Evolutionary conservation across 2,113 vertebrate species (phyloP).

Genomic region (Lathamus discolor): DNA sequence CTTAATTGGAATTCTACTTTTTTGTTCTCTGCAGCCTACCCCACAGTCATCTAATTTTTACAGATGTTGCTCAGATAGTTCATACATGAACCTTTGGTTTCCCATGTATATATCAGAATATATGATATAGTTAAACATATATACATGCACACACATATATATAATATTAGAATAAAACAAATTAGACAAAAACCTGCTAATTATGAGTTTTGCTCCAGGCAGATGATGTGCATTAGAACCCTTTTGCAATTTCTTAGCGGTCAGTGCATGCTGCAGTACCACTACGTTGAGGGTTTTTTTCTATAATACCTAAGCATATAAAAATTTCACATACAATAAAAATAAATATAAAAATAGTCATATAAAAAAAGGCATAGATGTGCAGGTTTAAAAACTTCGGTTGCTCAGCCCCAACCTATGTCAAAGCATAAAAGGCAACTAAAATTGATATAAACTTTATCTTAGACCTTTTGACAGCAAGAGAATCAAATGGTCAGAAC

Average conservation of each 20-base stretch:
- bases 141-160: no score
- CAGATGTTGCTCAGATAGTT: neutral
- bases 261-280: neutral
- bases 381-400: neutral
- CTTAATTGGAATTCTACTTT: neutral
- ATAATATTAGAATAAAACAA: neutral
- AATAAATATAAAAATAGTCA: no score
- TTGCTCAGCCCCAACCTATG: neutral
- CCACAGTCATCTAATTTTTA: neutral
- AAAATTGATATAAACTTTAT: neutral
- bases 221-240: neutral
- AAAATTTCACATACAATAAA: neutral
- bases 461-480: neutral
- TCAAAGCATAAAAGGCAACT: neutral
- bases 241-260: neutral
- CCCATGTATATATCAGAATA: neutral
- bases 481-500: neutral
- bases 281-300: neutral
- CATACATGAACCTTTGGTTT: neutral
- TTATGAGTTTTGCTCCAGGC: no score
- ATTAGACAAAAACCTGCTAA: neutral
- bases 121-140: neutral
- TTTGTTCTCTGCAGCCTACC: neutral
- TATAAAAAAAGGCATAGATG: neutral
- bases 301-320: no score